Conservation (phyloP, 2,888 invertebrate genomes). For the Choristoneura rosaceana region DNA sequence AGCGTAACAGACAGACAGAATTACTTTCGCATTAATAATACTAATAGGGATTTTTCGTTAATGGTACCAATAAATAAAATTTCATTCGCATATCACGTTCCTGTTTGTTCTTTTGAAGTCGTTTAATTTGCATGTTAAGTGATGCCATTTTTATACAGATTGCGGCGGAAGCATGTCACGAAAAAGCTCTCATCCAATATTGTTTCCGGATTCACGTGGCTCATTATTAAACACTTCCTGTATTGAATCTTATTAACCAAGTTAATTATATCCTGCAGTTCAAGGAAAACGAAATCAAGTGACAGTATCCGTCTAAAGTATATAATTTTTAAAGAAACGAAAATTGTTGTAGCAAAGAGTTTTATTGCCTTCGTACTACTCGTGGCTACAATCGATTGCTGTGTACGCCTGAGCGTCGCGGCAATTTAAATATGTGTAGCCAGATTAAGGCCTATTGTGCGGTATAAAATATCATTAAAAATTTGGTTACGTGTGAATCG, state of each 20-base stretch:
- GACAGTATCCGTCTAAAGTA: neutral
- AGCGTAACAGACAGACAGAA: too few species aligned
- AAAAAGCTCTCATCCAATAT: conserved; percentile 21
- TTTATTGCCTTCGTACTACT: too few species aligned
- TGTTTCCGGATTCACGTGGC: conserved; percentile 2
- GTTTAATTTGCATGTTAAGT: conserved; percentile 8
- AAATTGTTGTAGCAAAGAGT: too few species aligned
- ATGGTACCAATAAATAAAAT: neutral
- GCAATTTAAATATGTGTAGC: neutral
- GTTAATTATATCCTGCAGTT: neutral
- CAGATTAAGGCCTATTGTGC: neutral
- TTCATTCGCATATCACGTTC: neutral
- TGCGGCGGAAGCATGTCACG: conserved; percentile 11
- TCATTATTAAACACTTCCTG: conserved; percentile 14
- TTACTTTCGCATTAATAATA: too few species aligned
- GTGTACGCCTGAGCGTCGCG: too few species aligned
- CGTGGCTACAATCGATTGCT: too few species aligned
- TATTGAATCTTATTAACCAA: neutral
- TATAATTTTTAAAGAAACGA: neutral
- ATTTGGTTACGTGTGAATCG: too few species aligned
- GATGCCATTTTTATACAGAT: conserved; percentile 14
- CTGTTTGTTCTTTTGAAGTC: neutral
- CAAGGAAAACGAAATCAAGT: neutral
- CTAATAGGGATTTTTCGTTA: neutral
- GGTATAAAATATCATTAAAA: too few species aligned